Conservation (phyloP, 2,797 vertebrate genomes). For the Antennarius maculatus region DNA sequence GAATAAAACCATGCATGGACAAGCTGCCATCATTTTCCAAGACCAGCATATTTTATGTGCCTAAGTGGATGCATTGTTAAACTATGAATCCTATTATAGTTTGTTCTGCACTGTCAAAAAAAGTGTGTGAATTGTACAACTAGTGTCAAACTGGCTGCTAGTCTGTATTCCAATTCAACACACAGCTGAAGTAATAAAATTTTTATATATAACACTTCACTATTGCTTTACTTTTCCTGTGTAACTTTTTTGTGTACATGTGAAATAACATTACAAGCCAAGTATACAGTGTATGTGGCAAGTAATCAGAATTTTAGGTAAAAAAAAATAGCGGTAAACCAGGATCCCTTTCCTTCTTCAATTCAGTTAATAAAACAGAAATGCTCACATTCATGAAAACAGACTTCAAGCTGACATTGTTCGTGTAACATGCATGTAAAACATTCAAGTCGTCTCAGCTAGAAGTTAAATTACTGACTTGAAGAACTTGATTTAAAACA, state of each 20-base stretch:
- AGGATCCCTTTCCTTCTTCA: not conserved
- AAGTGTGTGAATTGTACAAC: not conserved
- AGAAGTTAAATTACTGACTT: constrained; percentile 43
- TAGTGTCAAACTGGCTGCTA: not conserved
- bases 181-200: not conserved
- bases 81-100: not conserved
- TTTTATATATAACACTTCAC: not conserved
- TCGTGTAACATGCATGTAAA: constrained; percentile 10
- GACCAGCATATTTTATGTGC: not conserved
- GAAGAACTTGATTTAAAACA: constrained; percentile 11
- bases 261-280: not conserved
- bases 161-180: not conserved
- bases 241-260: not conserved
- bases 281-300: not conserved
- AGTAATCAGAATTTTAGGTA: not conserved
- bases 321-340: not conserved
- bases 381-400: not conserved
- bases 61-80: not conserved
- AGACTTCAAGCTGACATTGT: not conserved
- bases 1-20: constrained; percentile 15
- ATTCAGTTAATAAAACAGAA: not conserved
- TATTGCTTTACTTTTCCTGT: constrained; percentile 7
- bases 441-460: constrained; percentile 25
- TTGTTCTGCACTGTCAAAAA: not conserved
- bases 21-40: not conserved